phyloP scores from a whole-genome alignment of 2,797 vertebrate species.

The Phalanger gymnotis region DNA sequence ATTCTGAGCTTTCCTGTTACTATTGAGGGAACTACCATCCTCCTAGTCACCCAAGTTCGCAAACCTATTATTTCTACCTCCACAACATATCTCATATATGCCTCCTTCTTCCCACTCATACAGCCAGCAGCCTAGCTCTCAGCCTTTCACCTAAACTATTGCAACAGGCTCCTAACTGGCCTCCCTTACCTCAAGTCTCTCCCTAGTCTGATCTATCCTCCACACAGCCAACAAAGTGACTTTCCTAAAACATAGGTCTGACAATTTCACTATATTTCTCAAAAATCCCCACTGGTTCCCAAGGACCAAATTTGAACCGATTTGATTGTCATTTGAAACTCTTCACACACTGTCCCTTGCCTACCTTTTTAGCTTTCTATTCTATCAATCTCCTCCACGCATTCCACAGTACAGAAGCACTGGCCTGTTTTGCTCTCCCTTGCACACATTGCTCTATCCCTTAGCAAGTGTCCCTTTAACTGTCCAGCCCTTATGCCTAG shows the following conservation, averaged over 20 bases:
- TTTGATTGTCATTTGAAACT: neutral
- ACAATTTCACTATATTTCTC: neutral
- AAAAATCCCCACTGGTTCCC: neutral
- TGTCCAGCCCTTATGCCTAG: neutral
- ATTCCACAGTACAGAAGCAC: neutral
- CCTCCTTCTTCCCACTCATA: neutral
- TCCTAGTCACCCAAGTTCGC: neutral
- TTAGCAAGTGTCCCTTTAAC: neutral
- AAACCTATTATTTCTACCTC: neutral
- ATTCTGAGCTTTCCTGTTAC: neutral
- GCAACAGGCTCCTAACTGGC: too few species aligned
- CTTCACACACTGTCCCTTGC: neutral
- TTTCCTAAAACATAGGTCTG: neutral
- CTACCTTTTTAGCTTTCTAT: neutral
- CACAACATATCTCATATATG: neutral
- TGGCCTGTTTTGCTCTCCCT: neutral
- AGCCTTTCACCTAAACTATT: too few species aligned
- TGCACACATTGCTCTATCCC: neutral
- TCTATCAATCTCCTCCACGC: neutral
- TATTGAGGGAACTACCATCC: neutral
- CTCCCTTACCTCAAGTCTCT: neutral
- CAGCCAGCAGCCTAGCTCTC: too few species aligned
- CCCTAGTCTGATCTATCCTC: neutral
- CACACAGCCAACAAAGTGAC: neutral
- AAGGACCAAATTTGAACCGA: neutral